A percentile compares a stretch with the other conserved stretches of the same genome.
Evolutionary conservation across 2,113 vertebrate species (phyloP).

Genomic region (Dryoscopus gambensis): DNA sequence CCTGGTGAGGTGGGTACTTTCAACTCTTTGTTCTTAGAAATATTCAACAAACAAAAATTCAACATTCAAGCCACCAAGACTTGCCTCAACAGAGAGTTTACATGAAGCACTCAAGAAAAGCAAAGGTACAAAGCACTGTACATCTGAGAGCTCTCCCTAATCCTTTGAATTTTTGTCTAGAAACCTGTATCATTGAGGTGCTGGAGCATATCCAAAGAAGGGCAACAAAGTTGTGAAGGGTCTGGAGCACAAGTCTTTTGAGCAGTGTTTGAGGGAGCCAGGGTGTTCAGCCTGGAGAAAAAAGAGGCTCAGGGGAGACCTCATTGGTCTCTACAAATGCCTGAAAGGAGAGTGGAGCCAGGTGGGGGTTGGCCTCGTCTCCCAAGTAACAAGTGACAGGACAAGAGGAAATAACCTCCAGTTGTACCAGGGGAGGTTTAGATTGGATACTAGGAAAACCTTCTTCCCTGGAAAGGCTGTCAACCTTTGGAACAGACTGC

Average conservation of each 20-base stretch:
- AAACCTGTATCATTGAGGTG: neutral
- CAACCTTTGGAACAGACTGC: neutral
- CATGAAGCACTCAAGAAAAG: neutral
- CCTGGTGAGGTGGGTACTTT: neutral
- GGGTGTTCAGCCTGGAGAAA: neutral
- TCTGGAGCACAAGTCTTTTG: neutral
- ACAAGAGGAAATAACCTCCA: neutral
- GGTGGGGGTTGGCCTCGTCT: rapidly evolving
- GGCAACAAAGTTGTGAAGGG: neutral
- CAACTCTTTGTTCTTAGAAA: neutral
- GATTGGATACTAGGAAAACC: neutral
- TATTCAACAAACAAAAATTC: neutral
- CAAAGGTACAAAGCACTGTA: neutral
- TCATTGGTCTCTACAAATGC: neutral
- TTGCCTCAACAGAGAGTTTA: neutral
- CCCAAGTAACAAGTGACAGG: neutral
- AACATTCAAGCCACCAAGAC: neutral
- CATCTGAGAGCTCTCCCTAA: neutral
- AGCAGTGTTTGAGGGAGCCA: neutral
- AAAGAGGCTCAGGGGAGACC: neutral
- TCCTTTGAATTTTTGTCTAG: neutral
- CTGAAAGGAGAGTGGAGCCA: neutral
- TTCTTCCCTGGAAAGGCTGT: neutral
- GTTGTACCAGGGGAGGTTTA: neutral
- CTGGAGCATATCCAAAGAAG: neutral